Evolutionary conservation across 2,888 invertebrate species (phyloP), one percentile per base, ranked within the genome.

Genomic region (Apamea anceps): DNA sequence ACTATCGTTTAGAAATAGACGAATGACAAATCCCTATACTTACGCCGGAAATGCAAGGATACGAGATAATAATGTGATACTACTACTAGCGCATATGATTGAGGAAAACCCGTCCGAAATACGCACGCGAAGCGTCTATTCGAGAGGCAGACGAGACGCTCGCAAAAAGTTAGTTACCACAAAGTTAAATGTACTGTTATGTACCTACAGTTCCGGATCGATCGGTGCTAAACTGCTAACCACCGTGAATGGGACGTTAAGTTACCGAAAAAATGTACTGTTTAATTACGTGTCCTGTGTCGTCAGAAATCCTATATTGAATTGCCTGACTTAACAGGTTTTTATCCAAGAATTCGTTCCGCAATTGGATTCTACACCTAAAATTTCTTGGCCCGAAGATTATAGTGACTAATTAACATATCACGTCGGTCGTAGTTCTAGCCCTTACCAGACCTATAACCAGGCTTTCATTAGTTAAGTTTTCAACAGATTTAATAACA

Each of bases 161-260:
- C 48, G 28, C 86, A 88, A 88, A 90, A 88, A 89, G 71, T 79
- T 73, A 13, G 65, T 70, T 68, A 66, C 80, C 70, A 84, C 75
- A 77, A 82, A 80, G 75, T 82, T 84, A 86, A 77, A 81, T 82
- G 77, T 81, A 90, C 88, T 83, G 88, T 89, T 88, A 90, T 77
- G n/a, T 80, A 51, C 79, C 74, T 86, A 86, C 18, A 79, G 75
- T 73, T 77, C 42, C 75, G 67, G 48, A 75, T 79, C 77, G 79
- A 79, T 74, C 83, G 54, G 45, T 72, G 72, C 63, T 68, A 42
- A 75, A 45, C 75, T 60, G 57, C 32, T 48, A 79, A 79, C 60
- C 42, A 32, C 65, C 32, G 25, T 45, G 62, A 73, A 72, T 74
- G 62, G 72, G 72, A 83, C 37, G 79, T 25, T 63, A 65, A 45